Percentiles rank a stretch among this genome's conserved stretches.
These are phyloP conservation scores for Gallinago undulata DNA, from an alignment of 2,113 vertebrate genomes.

Conservation along the genomic window DNA sequence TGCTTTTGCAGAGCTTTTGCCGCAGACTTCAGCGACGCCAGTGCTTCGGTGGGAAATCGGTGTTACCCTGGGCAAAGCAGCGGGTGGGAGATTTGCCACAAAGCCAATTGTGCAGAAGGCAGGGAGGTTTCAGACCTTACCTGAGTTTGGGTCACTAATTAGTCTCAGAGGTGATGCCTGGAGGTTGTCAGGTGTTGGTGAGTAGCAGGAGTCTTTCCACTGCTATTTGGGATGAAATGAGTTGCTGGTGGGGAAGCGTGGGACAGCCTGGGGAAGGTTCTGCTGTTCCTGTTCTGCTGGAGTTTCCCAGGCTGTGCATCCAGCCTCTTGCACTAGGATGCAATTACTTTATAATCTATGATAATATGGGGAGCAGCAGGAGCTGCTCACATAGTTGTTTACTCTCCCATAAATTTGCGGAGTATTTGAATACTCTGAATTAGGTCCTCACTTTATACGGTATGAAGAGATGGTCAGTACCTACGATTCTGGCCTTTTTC, in stretches of 20 bases:
- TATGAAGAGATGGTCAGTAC: background rate
- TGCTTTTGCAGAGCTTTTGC: background rate
- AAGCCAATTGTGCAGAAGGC: background rate
- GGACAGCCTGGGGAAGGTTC: background rate
- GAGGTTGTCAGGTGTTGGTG: background rate
- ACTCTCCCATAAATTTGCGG: background rate
- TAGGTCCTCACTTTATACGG: background rate
- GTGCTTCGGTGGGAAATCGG: fast-evolving
- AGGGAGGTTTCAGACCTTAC: background rate
- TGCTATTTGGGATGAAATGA: background rate
- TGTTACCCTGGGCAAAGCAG: fast-evolving
- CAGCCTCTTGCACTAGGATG: background rate
- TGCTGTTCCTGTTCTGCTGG: background rate
- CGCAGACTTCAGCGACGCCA: background rate
- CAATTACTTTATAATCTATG: background rate
- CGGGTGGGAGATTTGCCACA: fast-evolving
- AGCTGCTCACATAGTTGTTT: fast-evolving
- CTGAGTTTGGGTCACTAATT: background rate
- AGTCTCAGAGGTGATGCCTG: background rate
- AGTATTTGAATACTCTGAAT: background rate
- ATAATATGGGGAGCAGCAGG: background rate
- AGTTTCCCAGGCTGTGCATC: background rate
- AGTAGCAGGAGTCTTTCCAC: background rate
- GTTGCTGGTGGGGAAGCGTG: background rate
- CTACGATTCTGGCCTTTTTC: background rate